Evolutionary conservation across 64 coral and sea anemone species (phyloP).

Genomic region (Actinia tenebrosa): DNA sequence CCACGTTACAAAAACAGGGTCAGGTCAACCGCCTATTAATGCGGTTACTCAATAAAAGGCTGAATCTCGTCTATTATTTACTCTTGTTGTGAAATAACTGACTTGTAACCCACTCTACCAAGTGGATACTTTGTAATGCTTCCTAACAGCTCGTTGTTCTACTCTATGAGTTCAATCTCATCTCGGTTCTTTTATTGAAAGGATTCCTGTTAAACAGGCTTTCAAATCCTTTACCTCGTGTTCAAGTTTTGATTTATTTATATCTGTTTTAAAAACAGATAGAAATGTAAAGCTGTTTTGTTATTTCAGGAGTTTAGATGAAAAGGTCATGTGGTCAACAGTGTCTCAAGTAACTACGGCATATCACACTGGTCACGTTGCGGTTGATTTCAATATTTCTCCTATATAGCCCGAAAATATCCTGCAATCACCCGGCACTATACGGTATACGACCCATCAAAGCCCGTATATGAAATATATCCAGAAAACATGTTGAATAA

Average conservation of each 20-base stretch:
- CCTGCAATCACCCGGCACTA: no score
- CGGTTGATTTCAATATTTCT: no score
- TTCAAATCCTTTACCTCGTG: no score
- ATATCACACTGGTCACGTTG: not conserved
- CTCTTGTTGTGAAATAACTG: not conserved
- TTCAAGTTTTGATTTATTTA: no score
- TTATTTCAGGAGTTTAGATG: not conserved
- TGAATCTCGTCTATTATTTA: not conserved
- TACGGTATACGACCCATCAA: not conserved
- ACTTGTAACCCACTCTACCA: not conserved
- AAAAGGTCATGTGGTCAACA: not conserved
- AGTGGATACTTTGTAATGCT: not conserved
- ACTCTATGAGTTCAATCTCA: no score
- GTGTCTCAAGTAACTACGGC: not conserved
- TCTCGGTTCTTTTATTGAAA: no score
- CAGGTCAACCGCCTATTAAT: not conserved
- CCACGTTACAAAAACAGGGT: not conserved
- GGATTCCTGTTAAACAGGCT: no score
- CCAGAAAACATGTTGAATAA: not conserved
- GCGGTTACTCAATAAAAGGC: not conserved
- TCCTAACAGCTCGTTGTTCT: not conserved
- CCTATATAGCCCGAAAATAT: no score
- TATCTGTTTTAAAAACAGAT: not conserved
- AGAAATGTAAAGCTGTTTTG: not conserved
- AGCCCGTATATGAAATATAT: not conserved